Conservation (phyloP, 2,797 vertebrate species). For the Apogon talboti region DNA sequence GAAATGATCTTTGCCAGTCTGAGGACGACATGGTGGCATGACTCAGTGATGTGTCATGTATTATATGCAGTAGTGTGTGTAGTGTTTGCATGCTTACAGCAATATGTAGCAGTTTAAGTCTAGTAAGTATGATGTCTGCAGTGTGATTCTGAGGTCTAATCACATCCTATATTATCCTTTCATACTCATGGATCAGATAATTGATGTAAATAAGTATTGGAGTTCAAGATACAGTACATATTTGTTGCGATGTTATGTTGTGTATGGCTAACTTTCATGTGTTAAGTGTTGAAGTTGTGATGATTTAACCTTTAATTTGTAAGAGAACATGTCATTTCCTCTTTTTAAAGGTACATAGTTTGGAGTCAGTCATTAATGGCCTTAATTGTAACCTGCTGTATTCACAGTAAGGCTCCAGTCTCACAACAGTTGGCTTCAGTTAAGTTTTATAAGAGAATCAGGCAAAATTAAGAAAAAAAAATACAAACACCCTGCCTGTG, state of each 20-base stretch:
- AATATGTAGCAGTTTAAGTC: conserved; percentile 57
- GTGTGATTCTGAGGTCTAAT: conserved; percentile 52
- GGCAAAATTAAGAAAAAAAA: conserved; percentile 32
- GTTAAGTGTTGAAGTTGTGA: conserved; percentile 4
- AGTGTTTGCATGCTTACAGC: conserved; percentile 25
- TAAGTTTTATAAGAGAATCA: conserved; percentile 65
- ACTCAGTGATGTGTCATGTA: conserved; percentile 10
- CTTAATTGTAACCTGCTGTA: conserved; percentile 52
- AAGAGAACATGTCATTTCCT: conserved; percentile 3
- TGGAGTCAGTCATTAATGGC: conserved; percentile 47
- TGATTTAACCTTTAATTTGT: conserved; percentile 30
- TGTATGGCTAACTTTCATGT: not conserved
- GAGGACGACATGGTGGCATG: not conserved
- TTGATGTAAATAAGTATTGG: too few species aligned
- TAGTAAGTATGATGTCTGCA: conserved; percentile 55
- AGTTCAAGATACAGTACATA: too few species aligned
- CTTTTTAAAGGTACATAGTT: conserved; percentile 23
- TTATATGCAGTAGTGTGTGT: conserved; percentile 27
- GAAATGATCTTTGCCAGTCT: too few species aligned
- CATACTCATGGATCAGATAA: too few species aligned
- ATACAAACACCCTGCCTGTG: conserved; percentile 42
- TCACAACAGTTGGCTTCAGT: conserved; percentile 43
- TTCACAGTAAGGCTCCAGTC: conserved; percentile 43
- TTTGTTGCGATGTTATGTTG: too few species aligned
- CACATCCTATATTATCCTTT: conserved; percentile 33